Percentiles rank a stretch among this genome's conserved stretches.
These are phyloP conservation scores for Lasioglossum lativentre DNA, from an alignment of 2,888 invertebrate genomes.

Conservation along the genomic window DNA sequence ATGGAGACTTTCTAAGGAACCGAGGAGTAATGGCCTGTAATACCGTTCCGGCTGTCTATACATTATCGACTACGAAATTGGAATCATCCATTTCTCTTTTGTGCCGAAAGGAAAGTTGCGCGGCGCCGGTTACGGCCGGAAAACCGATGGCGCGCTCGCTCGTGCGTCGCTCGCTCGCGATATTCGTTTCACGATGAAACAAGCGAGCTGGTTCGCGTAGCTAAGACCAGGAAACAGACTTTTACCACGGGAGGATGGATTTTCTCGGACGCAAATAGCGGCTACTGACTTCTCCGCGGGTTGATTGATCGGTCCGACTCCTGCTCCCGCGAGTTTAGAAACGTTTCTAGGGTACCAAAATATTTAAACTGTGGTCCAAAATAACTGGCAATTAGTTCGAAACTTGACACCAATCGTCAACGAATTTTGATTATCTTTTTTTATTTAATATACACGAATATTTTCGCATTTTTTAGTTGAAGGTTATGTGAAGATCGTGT, in stretches of 20 bases:
- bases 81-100: conserved; percentile 51
- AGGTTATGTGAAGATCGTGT: no score
- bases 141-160: not conserved
- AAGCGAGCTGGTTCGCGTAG: not conserved
- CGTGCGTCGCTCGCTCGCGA: not conserved
- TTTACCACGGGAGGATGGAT: not conserved
- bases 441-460: no score
- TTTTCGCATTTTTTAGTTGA: no score
- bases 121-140: not conserved
- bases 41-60: conserved; percentile 52
- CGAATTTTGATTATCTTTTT: no score
- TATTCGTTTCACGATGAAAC: not conserved
- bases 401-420: no score
- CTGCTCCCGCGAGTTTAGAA: not conserved
- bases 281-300: not conserved
- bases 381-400: no score
- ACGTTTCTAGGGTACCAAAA: not conserved
- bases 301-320: not conserved
- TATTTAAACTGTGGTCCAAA: not conserved
- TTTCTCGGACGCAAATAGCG: not conserved
- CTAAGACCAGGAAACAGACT: not conserved
- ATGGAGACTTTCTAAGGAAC: conserved; percentile 46
- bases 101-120: conserved; percentile 26
- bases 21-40: conserved; percentile 57
- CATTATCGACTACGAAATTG: conserved; percentile 58